Evolutionary conservation across 92 coral and sea anemone genomes (phyloP).

Genomic region (Muricea muricata): DNA sequence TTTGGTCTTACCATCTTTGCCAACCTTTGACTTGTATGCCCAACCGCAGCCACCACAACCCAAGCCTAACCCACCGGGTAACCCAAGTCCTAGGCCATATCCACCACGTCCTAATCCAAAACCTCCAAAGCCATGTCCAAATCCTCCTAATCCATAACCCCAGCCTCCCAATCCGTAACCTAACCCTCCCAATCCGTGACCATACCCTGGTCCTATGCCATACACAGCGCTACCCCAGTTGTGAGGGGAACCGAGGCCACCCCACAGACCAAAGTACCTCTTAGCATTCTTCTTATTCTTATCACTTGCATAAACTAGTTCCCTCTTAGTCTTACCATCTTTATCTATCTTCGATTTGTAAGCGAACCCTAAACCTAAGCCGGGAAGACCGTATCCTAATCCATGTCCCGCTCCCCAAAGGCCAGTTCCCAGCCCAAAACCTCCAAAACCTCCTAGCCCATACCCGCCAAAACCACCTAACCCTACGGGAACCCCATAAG

Average conservation of each 20-base stretch:
- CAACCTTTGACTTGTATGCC: conserved; percentile 22
- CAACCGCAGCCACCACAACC: conserved; percentile 60
- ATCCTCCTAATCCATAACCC: neutral
- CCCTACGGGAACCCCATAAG: no score
- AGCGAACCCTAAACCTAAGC: no score
- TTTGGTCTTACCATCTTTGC: conserved; percentile 46
- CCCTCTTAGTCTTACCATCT: conserved; percentile 26
- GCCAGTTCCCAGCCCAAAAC: no score
- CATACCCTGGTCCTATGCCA: neutral
- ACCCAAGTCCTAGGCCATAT: neutral
- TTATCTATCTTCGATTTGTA: conserved; percentile 10
- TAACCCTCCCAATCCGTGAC: neutral
- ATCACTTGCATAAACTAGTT: conserved; percentile 30
- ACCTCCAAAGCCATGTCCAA: conserved; percentile 4
- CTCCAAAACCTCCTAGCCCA: no score
- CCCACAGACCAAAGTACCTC: conserved; percentile 2
- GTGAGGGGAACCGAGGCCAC: neutral
- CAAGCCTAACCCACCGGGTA: conserved; percentile 1
- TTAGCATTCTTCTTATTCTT: conserved; percentile 9
- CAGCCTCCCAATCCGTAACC: neutral
- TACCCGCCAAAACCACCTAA: neutral
- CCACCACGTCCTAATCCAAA: neutral
- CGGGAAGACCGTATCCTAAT: no score
- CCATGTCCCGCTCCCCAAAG: no score
- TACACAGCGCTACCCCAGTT: conserved; percentile 12